Conservation (phyloP, 1,140 invertebrate species). For the Macrosteles quadrilineatus region DNA sequence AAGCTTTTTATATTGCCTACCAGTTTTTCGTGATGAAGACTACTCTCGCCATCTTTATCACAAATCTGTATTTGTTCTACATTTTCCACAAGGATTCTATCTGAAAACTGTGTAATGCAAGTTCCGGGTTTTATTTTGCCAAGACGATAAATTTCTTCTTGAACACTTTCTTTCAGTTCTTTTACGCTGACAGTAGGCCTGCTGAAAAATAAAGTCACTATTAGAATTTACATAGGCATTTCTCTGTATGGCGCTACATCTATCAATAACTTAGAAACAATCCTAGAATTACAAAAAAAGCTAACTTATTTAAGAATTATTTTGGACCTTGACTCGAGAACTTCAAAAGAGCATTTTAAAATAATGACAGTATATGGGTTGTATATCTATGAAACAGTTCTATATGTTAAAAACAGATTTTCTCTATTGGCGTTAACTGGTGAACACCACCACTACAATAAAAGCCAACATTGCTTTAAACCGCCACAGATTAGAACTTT, state of each 20-base stretch:
- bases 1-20: too few species aligned
- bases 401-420: too few species aligned
- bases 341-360: too few species aligned
- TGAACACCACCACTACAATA: too few species aligned
- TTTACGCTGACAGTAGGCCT: background rate
- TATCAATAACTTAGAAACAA: too few species aligned
- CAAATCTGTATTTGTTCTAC: slow-evolving; percentile 22
- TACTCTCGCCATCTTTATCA: background rate
- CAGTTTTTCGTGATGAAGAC: background rate
- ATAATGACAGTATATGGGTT: too few species aligned
- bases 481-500: too few species aligned
- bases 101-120: slow-evolving; percentile 8
- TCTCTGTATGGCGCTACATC: background rate
- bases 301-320: background rate
- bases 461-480: too few species aligned
- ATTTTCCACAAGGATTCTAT: slow-evolving; percentile 13
- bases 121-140: slow-evolving; percentile 6
- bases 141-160: background rate
- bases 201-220: background rate
- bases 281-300: background rate
- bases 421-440: too few species aligned
- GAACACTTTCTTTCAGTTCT: background rate
- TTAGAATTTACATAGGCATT: background rate
- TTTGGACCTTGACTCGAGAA: too few species aligned
- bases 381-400: too few species aligned